Conservation (phyloP, 1,140 invertebrate genomes). For the Drosophila ambigua region DNA sequence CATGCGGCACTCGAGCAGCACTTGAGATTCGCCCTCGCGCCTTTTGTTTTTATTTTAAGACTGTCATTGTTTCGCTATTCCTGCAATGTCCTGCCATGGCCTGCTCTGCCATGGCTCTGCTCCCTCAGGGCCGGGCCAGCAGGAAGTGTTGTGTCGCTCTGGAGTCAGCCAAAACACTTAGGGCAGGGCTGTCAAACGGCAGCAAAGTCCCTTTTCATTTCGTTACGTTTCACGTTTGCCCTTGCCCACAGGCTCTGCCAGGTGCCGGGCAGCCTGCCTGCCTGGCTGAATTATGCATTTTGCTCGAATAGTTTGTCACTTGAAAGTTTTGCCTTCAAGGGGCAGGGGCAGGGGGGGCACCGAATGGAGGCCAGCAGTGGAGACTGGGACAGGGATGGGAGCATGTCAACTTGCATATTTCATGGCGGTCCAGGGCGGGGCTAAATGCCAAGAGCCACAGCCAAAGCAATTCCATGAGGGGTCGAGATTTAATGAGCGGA, state of each 20-base stretch:
- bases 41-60: constrained; percentile 31
- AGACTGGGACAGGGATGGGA: constrained; percentile 9
- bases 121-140: constrained; percentile 17
- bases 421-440: constrained; percentile 4
- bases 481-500: constrained; percentile 16
- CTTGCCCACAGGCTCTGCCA: background rate
- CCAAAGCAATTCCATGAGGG: constrained; percentile 3
- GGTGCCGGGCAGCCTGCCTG: constrained; percentile 2
- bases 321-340: constrained; percentile 27
- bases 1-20: constrained; percentile 23
- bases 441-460: background rate
- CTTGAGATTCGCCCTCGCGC: constrained; percentile 32
- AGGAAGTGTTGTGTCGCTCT: constrained; percentile 34
- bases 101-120: background rate
- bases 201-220: constrained; percentile 34
- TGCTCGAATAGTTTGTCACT: constrained; percentile 39
- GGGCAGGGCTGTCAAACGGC: constrained; percentile 45
- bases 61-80: background rate
- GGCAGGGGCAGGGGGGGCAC: constrained; percentile 6
- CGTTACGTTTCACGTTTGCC: constrained; percentile 4
- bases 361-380: background rate
- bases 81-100: background rate
- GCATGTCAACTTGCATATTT: constrained; percentile 33
- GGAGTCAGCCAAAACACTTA: constrained; percentile 51
- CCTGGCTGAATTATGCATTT: too few species aligned